Percentiles rank a stretch among this genome's conserved stretches.
These are phyloP conservation scores for Temnothorax longispinosus DNA, from an alignment of 1,140 invertebrate species.

Conservation along the genomic window DNA sequence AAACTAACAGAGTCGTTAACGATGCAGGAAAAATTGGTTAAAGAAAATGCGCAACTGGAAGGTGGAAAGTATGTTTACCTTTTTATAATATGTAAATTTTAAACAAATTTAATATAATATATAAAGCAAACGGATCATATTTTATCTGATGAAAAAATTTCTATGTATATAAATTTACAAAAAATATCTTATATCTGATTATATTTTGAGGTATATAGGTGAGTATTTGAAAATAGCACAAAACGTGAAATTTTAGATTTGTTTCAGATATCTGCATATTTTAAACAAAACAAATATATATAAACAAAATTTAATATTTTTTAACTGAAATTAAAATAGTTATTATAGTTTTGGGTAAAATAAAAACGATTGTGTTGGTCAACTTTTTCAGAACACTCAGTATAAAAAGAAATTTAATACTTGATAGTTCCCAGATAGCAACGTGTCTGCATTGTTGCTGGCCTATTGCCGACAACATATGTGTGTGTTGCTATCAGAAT, in stretches of 20 bases:
- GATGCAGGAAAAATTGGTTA: conserved; percentile 88
- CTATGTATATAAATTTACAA: neutral
- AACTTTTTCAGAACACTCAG: neutral
- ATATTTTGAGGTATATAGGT: neutral
- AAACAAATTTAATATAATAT: neutral
- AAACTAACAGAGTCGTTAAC: conserved; percentile 87
- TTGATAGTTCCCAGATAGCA: neutral
- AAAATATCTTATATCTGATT: neutral
- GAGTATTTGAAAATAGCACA: neutral
- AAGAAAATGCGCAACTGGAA: conserved; percentile 88
- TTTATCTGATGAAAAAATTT: neutral
- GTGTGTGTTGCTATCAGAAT: too few species aligned
- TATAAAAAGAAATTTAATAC: neutral
- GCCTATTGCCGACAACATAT: too few species aligned
- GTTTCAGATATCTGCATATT: neutral
- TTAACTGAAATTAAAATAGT: neutral
- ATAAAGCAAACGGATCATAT: neutral
- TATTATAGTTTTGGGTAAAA: neutral
- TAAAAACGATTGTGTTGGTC: neutral
- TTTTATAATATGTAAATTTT: neutral
- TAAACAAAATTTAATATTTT: neutral
- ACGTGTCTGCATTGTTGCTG: too few species aligned
- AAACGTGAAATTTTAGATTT: neutral
- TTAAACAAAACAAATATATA: too few species aligned
- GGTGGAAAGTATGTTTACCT: conserved; percentile 83